Evolutionary conservation across 1,140 invertebrate species (phyloP), one percentile per base, ranked within the genome.

Genomic region (Solenopsis fugax): DNA sequence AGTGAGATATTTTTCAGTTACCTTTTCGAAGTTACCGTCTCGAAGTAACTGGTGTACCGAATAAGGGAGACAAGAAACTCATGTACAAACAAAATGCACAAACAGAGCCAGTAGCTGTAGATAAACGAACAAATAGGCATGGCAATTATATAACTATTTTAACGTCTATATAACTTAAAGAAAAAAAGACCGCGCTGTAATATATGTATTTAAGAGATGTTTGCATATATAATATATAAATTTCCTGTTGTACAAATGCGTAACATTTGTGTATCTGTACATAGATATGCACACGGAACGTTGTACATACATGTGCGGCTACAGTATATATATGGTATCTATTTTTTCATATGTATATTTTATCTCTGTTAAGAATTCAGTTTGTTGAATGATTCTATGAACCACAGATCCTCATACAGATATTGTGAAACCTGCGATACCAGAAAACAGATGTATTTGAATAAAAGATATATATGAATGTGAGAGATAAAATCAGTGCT

Each of bases 11-110:
- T 62, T 24, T 60, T 73, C 29, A 84, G 80, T 84, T 84, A 84
- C 54, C 80, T 50, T 84, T 6, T 73, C 29, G 9, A 84, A 48
- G 80, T 58, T 82, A 82, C 54, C 80, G 60, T 73, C 13, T 73
- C 56, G 13, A 73, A 37, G 67, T 84, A 73, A 52, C 16, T 41
- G 72, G 56, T 73, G 29, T 82, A 50, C 4, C 21, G 10, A 58
- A 37, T 41, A 45, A 88, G 85, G 73, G 71, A 75, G 45, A 87
- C 41, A 69, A 60, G 45, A 85, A 91, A 89, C 56, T 80, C 87
- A 89, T 93, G 90, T 93, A 93, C 88, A 93, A 93, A 87, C 62
- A 67, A 80, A 86, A 58, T 86, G 80, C 60, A 85, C 67, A 91
- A 77, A 64, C 48, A 87, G 82, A 84, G n/a, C 29, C 34, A 86